phyloP scores from a whole-genome alignment of 37 sponge, comb jelly and placozoan genomes.

The Lycopodina hypogea region DNA sequence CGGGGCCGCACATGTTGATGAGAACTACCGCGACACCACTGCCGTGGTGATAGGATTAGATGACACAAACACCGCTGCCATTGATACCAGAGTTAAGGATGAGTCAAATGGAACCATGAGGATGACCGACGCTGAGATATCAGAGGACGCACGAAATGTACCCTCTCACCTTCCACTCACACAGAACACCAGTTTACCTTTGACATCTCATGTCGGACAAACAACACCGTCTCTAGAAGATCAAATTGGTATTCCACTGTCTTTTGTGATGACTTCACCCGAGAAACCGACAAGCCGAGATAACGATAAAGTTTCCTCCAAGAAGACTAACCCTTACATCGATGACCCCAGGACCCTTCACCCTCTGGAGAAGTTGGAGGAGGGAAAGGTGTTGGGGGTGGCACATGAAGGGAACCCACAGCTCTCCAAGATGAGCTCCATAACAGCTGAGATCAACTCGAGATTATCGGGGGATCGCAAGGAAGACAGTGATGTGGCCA shows the following conservation, averaged over 20 bases:
- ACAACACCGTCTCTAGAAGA: neutral
- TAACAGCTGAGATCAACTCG: too few relatives aligned
- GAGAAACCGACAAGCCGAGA: neutral
- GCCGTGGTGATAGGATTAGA: neutral
- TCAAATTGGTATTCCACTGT: neutral
- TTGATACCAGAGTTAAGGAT: too few relatives aligned
- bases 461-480: too few relatives aligned
- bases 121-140: neutral
- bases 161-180: neutral
- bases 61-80: too few relatives aligned
- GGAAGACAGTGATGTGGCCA: too few relatives aligned
- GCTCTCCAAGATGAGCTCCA: too few relatives aligned
- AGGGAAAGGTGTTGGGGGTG: too few relatives aligned
- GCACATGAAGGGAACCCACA: too few relatives aligned
- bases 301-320: neutral
- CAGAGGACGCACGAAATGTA: neutral
- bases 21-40: neutral
- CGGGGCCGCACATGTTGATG: neutral
- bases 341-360: constrained; percentile 8
- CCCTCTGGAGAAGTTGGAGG: too few relatives aligned
- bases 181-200: neutral
- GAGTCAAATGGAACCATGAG: too few relatives aligned
- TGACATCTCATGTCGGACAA: neutral
- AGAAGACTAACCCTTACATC: constrained; percentile 14
- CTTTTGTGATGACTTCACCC: neutral